A percentile compares a stretch with the other conserved stretches of the same genome.
Evolutionary conservation across 1,140 invertebrate genomes (phyloP).

Genomic region (Drosophila saltans): DNA sequence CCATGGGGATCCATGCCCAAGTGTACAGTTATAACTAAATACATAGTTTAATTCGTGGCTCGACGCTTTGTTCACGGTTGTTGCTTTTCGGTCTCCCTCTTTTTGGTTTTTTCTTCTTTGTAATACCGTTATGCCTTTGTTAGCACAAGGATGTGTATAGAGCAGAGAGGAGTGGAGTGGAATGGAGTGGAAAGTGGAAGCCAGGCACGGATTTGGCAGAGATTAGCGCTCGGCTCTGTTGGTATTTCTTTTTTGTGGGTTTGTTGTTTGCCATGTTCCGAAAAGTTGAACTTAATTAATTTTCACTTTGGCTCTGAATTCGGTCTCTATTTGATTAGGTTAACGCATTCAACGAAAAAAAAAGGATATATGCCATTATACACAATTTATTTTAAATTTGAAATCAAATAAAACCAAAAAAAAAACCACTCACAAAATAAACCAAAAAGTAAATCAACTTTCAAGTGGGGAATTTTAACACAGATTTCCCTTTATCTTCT

Average conservation of each 20-base stretch:
- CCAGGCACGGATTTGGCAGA: slow-evolving; percentile 44
- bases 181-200: slow-evolving; percentile 5
- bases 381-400: slow-evolving; percentile 16
- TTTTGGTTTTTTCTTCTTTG: slow-evolving; percentile 15
- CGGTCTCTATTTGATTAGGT: slow-evolving; percentile 13
- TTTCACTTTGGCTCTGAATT: slow-evolving; percentile 49
- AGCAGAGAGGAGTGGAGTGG: background rate
- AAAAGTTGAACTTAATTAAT: slow-evolving; percentile 62
- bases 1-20: no score
- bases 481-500: slow-evolving; percentile 3
- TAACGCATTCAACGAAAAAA: background rate
- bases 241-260: slow-evolving; percentile 37
- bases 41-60: slow-evolving; percentile 55
- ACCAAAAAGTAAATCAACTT: background rate
- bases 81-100: slow-evolving; percentile 29
- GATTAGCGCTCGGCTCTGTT: slow-evolving; percentile 55
- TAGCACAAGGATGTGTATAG: slow-evolving; percentile 23
- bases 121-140: slow-evolving; percentile 42
- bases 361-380: background rate
- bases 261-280: slow-evolving; percentile 26
- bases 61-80: slow-evolving; percentile 51
- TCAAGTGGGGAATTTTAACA: background rate
- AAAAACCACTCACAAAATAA: background rate
- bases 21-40: slow-evolving; percentile 35
- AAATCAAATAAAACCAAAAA: background rate